These are phyloP conservation scores for Armadillidium nasatum DNA, from an alignment of 1,140 invertebrate species.

Conservation along the genomic window DNA sequence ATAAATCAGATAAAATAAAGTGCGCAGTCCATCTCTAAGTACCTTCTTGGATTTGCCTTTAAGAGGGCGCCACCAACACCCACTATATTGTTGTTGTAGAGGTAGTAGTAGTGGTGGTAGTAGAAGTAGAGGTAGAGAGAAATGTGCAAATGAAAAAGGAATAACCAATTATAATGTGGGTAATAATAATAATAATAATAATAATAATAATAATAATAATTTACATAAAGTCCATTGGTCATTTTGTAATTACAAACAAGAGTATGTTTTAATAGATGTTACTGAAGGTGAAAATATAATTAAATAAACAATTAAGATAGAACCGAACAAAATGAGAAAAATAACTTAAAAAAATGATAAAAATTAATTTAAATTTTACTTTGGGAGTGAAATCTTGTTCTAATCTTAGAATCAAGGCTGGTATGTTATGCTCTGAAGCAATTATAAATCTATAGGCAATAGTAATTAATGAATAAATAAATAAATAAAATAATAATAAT, in stretches of 20 bases:
- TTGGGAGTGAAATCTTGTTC: neutral
- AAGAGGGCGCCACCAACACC: constrained; percentile 45
- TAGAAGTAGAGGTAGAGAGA: constrained; percentile 16
- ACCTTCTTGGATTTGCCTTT: constrained; percentile 45
- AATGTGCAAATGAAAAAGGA: constrained; percentile 30
- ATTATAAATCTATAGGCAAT: neutral
- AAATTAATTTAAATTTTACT: too few relatives aligned
- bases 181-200: neutral
- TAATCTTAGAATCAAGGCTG: constrained; percentile 1
- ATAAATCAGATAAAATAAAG: constrained; percentile 18
- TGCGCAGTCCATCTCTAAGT: constrained; percentile 43
- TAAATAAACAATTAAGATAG: too few relatives aligned
- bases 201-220: too few relatives aligned
- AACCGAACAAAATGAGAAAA: too few relatives aligned
- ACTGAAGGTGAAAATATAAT: too few relatives aligned
- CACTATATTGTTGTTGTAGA: constrained; percentile 37
- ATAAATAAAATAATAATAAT: neutral
- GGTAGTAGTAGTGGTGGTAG: too few relatives aligned
- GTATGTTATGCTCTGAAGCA: constrained; percentile 7
- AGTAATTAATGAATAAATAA: neutral
- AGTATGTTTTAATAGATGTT: too few relatives aligned
- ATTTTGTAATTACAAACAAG: too few relatives aligned
- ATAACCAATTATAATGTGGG: constrained; percentile 22
- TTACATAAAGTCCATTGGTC: too few relatives aligned
- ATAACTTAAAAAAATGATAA: too few relatives aligned